Conservation (phyloP, 2,888 invertebrate species). For the Nephrocerus scutellatus region DNA sequence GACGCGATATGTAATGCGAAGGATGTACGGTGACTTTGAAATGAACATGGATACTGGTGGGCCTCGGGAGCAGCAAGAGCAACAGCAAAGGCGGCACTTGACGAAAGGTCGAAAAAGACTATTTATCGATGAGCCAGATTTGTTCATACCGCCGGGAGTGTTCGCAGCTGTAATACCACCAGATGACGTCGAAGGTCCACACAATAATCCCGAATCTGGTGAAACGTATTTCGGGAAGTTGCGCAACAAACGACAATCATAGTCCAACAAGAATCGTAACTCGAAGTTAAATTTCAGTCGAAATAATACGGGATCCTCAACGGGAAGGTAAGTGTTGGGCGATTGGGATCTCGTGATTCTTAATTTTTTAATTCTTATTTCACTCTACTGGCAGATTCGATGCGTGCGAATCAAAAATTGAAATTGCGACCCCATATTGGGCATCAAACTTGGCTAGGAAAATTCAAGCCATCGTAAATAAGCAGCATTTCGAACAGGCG, state of each 20-base stretch:
- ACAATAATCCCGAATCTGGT: slow-evolving; percentile 44
- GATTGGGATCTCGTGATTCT: not conserved
- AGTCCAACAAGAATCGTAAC: slow-evolving; percentile 26
- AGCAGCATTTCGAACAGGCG: slow-evolving; percentile 90
- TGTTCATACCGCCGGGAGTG: slow-evolving; percentile 49
- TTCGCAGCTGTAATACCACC: slow-evolving; percentile 53
- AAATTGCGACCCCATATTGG: slow-evolving; percentile 92
- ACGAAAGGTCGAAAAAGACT: slow-evolving; percentile 42
- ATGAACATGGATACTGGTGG: slow-evolving; percentile 54
- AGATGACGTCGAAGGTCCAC: slow-evolving; percentile 36
- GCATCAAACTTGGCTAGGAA: slow-evolving; percentile 88
- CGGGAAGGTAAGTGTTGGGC: slow-evolving; percentile 33
- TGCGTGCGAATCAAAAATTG: slow-evolving; percentile 85
- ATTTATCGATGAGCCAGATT: slow-evolving; percentile 45
- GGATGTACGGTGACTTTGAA: slow-evolving; percentile 89
- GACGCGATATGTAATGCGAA: slow-evolving; percentile 75
- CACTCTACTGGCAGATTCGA: slow-evolving; percentile 60
- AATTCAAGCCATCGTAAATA: slow-evolving; percentile 85
- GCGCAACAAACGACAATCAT: slow-evolving; percentile 52
- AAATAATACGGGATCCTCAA: slow-evolving; percentile 23
- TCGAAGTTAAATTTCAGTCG: slow-evolving; percentile 16
- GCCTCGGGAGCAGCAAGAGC: slow-evolving; percentile 46
- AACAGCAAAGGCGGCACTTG: too few relatives aligned
- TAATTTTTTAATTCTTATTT: not conserved
- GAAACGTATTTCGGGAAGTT: slow-evolving; percentile 53